Conservation (phyloP, 2,113 vertebrate species). For the Chaetodon auriga region DNA sequence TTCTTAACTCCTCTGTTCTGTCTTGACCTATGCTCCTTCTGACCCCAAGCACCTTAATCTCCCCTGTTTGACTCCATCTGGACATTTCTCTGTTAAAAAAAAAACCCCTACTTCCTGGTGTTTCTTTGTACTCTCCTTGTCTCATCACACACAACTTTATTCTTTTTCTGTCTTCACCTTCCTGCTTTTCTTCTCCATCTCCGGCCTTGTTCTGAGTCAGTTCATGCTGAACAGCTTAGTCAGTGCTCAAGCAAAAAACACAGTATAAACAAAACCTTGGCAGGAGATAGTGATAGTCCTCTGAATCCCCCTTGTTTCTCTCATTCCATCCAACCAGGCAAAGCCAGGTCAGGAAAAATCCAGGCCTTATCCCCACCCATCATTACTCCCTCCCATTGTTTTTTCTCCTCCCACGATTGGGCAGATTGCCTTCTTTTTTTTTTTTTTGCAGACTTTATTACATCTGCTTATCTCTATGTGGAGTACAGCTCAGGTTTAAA, state of each 20-base stretch:
- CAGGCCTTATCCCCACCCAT: slow-evolving; percentile 24
- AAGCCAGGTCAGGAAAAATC: slow-evolving; percentile 40
- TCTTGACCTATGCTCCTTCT: slow-evolving; percentile 22
- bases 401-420: slow-evolving; percentile 24
- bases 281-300: slow-evolving; percentile 23
- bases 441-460: slow-evolving; percentile 18
- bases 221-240: slow-evolving; percentile 56
- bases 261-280: slow-evolving; percentile 63
- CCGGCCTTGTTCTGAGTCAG: slow-evolving; percentile 23
- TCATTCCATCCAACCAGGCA: slow-evolving; percentile 30
- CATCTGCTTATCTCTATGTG: slow-evolving; percentile 29
- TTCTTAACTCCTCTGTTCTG: slow-evolving; percentile 1
- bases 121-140: slow-evolving; percentile 2
- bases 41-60: slow-evolving; percentile 30
- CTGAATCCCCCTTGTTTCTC: slow-evolving; percentile 12
- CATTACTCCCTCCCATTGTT: slow-evolving; percentile 18
- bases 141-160: background rate
- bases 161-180: background rate
- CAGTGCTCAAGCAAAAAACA: slow-evolving; percentile 26
- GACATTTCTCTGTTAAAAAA: slow-evolving; percentile 9
- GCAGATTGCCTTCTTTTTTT: background rate
- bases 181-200: slow-evolving; percentile 31
- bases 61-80: background rate
- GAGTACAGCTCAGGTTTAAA: slow-evolving; percentile 24
- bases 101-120: background rate